Percentiles rank a stretch among this genome's conserved stretches.
These are phyloP conservation scores for Amaurobius ferox DNA, from an alignment of 2,888 invertebrate species.

Conservation along the genomic window DNA sequence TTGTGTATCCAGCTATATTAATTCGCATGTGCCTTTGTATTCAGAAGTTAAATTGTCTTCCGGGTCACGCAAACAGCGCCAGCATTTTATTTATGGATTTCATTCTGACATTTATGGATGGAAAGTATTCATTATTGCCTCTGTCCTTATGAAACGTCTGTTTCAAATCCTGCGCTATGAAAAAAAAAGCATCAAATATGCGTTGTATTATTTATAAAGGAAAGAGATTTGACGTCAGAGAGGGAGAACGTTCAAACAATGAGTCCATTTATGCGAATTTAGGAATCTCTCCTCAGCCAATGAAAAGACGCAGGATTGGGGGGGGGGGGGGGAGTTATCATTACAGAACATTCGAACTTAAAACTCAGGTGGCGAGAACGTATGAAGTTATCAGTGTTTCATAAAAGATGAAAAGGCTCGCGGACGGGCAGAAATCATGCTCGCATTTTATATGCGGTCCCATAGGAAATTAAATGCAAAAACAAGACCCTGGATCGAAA, in stretches of 20 bases:
- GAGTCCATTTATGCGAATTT: conserved; percentile 18
- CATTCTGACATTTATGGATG: background rate
- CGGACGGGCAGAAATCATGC: conserved; percentile 28
- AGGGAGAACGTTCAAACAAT: conserved; percentile 6
- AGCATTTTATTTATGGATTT: no score
- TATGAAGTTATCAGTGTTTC: conserved; percentile 27
- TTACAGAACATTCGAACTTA: conserved; percentile 12
- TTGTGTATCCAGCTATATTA: no score
- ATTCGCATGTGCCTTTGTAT: no score
- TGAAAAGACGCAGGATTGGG: conserved; percentile 7
- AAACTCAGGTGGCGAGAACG: conserved; percentile 16
- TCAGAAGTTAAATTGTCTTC: no score
- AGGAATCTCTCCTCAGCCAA: conserved; percentile 3
- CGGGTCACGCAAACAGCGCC: no score
- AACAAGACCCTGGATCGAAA: conserved; percentile 45
- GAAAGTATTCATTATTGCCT: background rate
- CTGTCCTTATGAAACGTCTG: conserved; percentile 5
- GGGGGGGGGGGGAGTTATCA: background rate
- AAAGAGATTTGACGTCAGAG: conserved; percentile 7
- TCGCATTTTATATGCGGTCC: conserved; percentile 62
- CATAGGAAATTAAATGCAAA: conserved; percentile 68
- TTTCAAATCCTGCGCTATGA: background rate
- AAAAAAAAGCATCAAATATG: background rate
- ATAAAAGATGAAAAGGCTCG: conserved; percentile 61
- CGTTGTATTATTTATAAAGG: conserved; percentile 16